phyloP scores from a whole-genome alignment of 2,113 vertebrate species.

The Noctilio leporinus region DNA sequence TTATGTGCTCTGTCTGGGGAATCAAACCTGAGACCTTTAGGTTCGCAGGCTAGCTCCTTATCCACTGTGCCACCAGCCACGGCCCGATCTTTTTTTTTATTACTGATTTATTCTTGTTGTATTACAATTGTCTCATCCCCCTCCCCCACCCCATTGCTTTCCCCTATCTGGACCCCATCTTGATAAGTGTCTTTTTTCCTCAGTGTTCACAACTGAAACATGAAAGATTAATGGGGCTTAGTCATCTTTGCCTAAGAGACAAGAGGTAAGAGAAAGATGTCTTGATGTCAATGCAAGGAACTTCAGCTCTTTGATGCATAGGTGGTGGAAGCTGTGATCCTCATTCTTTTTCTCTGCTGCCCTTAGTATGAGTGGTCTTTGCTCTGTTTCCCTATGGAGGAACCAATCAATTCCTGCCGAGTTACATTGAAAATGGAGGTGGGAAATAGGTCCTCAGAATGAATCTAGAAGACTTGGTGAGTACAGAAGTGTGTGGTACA shows the following conservation, averaged over 20 bases:
- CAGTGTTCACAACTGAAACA: neutral
- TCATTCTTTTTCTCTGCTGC: neutral
- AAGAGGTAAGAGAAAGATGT: neutral
- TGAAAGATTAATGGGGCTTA: neutral
- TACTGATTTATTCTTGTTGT: too few relatives aligned
- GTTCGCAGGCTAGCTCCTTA: too few relatives aligned
- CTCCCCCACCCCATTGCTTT: too few relatives aligned
- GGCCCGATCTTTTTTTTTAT: too few relatives aligned
- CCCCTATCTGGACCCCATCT: too few relatives aligned
- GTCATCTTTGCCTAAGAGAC: neutral
- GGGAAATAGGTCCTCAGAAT: neutral
- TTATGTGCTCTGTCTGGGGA: too few relatives aligned
- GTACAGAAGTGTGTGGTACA: neutral
- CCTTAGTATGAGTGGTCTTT: neutral
- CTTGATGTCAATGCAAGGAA: neutral
- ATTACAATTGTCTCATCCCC: too few relatives aligned
- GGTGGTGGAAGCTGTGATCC: neutral
- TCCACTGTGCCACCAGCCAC: too few relatives aligned
- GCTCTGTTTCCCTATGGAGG: neutral
- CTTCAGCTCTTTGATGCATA: neutral
- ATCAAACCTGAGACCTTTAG: too few relatives aligned
- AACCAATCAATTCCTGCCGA: neutral
- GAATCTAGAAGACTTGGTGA: neutral
- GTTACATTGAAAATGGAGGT: neutral
- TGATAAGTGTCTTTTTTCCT: neutral